Conservation (phyloP, 2,113 vertebrate species). For the Echinops telfairi region DNA sequence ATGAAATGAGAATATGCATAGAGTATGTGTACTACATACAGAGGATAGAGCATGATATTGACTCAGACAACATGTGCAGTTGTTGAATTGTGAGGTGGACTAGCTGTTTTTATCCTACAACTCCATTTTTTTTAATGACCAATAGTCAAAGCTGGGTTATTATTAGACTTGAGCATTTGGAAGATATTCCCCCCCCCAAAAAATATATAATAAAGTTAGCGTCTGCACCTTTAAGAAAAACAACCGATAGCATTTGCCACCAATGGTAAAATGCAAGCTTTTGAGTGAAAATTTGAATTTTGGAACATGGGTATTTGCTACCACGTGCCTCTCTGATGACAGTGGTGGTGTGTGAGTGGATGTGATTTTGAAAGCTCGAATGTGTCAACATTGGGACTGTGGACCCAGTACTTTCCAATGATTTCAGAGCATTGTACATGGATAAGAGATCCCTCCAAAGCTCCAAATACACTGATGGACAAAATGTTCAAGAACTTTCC, state of each 20-base stretch:
- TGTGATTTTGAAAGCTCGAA: not conserved
- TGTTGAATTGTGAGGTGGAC: not conserved
- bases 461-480: not conserved
- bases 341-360: not conserved
- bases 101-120: not conserved
- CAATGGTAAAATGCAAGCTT: not conserved
- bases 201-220: not conserved
- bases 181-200: not conserved
- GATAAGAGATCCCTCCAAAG: not conserved
- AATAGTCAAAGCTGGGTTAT: not conserved
- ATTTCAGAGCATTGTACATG: not conserved
- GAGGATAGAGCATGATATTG: not conserved
- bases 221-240: conserved; percentile 5
- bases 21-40: not conserved
- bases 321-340: not conserved
- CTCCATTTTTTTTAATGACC: not conserved
- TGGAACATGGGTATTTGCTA: not conserved
- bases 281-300: not conserved
- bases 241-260: not conserved
- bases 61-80: not conserved
- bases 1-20: not conserved
- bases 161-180: not conserved
- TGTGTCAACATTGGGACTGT: not conserved
- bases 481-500: not conserved
- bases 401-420: not conserved